A percentile compares a stretch with the other conserved stretches of the same genome.
Evolutionary conservation across 2,113 vertebrate genomes (phyloP).

Genomic region (Thinocorus orbignyianus): DNA sequence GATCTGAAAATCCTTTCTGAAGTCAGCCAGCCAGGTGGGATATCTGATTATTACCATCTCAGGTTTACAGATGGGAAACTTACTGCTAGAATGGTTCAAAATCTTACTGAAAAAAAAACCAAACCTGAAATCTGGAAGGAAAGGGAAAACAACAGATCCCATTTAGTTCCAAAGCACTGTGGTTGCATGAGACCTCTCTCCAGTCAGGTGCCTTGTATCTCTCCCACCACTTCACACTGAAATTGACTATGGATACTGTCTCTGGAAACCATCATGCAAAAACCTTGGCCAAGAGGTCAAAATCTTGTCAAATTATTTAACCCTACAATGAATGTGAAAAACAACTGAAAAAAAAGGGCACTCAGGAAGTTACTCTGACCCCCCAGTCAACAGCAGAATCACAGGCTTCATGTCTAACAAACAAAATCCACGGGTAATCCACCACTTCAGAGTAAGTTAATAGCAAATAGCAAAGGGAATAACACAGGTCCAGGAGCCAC

Average conservation of each 20-base stretch:
- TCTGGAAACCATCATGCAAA: background rate
- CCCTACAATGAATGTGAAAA: background rate
- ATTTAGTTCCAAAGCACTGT: background rate
- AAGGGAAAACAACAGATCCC: background rate
- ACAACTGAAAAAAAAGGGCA: background rate
- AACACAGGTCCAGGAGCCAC: background rate
- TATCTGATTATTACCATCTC: background rate
- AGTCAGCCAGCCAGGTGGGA: background rate
- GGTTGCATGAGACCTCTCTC: background rate
- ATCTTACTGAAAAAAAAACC: background rate
- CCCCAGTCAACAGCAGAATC: accelerated
- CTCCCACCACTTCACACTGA: background rate
- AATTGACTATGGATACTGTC: background rate
- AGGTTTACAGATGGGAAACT: background rate
- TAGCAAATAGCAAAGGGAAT: background rate
- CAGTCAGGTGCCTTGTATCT: background rate
- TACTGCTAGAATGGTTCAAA: background rate
- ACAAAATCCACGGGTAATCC: background rate
- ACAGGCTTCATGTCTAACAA: background rate
- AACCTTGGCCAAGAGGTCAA: background rate
- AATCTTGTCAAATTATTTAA: background rate
- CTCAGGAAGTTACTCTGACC: background rate
- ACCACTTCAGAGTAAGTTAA: background rate
- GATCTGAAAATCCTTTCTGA: conserved; percentile 4
- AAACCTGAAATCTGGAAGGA: background rate